Percentiles rank a stretch among this genome's conserved stretches.
These are phyloP conservation scores for Leptinotarsa rubiginosa DNA, from an alignment of 2,888 invertebrate species.

Conservation along the genomic window DNA sequence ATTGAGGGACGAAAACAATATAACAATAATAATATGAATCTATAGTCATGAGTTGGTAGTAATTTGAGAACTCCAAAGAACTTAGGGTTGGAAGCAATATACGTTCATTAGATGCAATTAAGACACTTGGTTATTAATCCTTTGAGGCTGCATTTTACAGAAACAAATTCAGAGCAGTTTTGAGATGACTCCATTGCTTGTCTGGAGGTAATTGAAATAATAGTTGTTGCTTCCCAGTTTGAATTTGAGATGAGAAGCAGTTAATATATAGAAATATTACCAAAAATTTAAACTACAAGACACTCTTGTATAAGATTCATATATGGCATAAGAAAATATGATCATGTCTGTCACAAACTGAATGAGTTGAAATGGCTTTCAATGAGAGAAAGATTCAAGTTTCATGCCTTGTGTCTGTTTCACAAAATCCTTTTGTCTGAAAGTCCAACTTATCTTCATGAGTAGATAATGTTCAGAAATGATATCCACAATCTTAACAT, in stretches of 20 bases:
- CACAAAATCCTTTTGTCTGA: too few species aligned
- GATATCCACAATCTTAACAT: too few species aligned
- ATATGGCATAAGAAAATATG: too few species aligned
- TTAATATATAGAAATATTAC: not conserved
- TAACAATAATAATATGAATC: slow-evolving; percentile 47
- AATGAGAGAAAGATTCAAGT: too few species aligned
- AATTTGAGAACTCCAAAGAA: slow-evolving; percentile 26
- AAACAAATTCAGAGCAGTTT: slow-evolving; percentile 40
- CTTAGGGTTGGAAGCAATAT: slow-evolving; percentile 45
- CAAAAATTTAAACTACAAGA: not conserved
- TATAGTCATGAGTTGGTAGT: slow-evolving; percentile 39
- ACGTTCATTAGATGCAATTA: slow-evolving; percentile 62
- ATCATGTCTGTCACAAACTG: too few species aligned
- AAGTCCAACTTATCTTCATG: too few species aligned
- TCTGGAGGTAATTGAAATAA: not conserved
- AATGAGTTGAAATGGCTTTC: too few species aligned
- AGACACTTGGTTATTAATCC: slow-evolving; percentile 60
- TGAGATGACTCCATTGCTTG: slow-evolving; percentile 8
- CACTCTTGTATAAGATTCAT: too few species aligned
- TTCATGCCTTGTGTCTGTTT: too few species aligned
- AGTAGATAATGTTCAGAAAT: too few species aligned
- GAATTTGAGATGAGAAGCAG: not conserved
- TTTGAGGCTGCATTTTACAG: slow-evolving; percentile 57
- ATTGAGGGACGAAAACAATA: slow-evolving; percentile 22
- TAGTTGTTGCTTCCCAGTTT: not conserved